Percentiles rank a stretch among this genome's conserved stretches.
Evolutionary conservation across 1,140 invertebrate genomes (phyloP).

Genomic region (Ditylenchus dipsaci): DNA sequence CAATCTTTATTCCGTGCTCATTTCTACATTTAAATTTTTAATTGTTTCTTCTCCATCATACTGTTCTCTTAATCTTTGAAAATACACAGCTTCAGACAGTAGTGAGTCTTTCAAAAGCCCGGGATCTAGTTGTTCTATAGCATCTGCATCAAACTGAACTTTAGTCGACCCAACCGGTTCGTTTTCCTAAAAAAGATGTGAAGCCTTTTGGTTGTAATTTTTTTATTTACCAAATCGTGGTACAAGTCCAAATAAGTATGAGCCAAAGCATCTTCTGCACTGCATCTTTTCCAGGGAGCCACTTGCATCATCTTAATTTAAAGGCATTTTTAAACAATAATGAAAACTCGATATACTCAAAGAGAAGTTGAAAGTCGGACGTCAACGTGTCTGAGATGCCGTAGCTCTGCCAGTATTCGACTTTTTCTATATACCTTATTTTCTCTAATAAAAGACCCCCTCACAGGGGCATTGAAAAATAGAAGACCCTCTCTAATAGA

Average conservation of each 20-base stretch:
- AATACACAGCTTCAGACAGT: slow-evolving; percentile 23
- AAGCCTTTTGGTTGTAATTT: not conserved
- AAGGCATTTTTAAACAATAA: not conserved
- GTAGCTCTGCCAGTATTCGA: not conserved
- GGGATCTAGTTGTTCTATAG: slow-evolving; percentile 31
- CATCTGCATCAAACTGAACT: slow-evolving; percentile 40
- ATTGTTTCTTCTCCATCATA: not conserved
- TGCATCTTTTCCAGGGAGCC: slow-evolving; percentile 39
- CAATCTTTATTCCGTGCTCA: too few relatives aligned
- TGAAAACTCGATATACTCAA: not conserved
- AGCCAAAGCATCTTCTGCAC: slow-evolving; percentile 43
- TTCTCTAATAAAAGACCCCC: too few relatives aligned
- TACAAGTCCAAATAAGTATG: slow-evolving; percentile 47
- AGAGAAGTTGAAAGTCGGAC: not conserved
- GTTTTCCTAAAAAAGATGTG: slow-evolving; percentile 16
- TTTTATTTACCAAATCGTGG: slow-evolving; percentile 17
- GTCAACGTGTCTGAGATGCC: too few relatives aligned
- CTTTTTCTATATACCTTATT: too few relatives aligned
- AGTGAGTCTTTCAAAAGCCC: slow-evolving; percentile 22
- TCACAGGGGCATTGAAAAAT: too few relatives aligned
- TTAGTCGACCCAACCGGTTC: slow-evolving; percentile 28
- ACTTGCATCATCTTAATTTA: slow-evolving; percentile 26
- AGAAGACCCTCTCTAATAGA: too few relatives aligned
- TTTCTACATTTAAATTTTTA: too few relatives aligned
- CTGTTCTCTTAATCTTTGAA: slow-evolving; percentile 4